Base-by-base conservation (phyloP, 2,113 vertebrate genomes). In the Melanerpes aurifrons region DNA sequence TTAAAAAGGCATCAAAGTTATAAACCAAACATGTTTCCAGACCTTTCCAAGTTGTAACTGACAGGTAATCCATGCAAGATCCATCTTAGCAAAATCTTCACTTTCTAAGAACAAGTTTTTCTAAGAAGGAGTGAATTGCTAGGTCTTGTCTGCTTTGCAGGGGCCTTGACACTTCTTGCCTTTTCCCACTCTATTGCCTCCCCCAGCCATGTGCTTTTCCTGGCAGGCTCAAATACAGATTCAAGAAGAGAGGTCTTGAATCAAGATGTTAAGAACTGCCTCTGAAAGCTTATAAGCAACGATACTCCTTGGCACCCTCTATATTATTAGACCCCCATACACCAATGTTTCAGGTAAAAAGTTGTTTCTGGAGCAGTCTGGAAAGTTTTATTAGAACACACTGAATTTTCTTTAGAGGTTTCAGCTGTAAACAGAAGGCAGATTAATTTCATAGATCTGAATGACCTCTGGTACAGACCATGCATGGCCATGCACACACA, bases 401-500 rank as follows among this genome's bases (percentile, higher is more conserved):
- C 43, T 57, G 62, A 10, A 21, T 67, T 77, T 77, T 61, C 37
- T 66, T 62, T n/a, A 17, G 18, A 9, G 3, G 35, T 86, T 73
- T 91, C 47, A 26, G 19, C n/a, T 21, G 10, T 24, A 25, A 35
- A n/a, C 15, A 66, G 73, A 77, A 87, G 32, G 28, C 15, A 32
- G 15, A 10, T 74, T 19, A 6, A 9, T 68, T 67, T 48, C 28
- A 45, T 13, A 50, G 8, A 25, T 31, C 13, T 53, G 56, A 69
- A 62, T n/a, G 14, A 12, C 28, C 37, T 62, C 32, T 78, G 32
- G 9, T 37, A 10, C 28, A 73, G 68, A 21, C 10, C 12, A 40
- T 10, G 10, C 1, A 0, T 12, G 12, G 3, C 45, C 32, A 3
- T 31, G 16, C 31, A 57, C 20, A 58, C 29, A 15, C 0, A 0